Percentiles rank a stretch among this genome's conserved stretches.
These are phyloP conservation scores for Elephantulus edwardii DNA, from an alignment of 2,113 vertebrate genomes.

Conservation along the genomic window DNA sequence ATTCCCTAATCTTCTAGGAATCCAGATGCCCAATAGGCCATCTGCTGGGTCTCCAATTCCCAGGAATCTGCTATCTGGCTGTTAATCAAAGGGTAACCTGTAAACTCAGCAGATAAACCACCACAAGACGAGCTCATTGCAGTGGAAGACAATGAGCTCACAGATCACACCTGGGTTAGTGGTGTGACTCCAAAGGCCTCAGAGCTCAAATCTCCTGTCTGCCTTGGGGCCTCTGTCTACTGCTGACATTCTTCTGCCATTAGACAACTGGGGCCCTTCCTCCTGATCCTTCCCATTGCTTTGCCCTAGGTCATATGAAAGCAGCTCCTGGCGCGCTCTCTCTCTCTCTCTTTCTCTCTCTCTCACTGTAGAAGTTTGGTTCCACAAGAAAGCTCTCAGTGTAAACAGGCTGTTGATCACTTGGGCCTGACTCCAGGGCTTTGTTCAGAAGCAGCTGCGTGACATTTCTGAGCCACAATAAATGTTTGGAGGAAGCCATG, in stretches of 20 bases:
- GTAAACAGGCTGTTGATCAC: constrained; percentile 40
- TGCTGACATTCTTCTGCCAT: constrained; percentile 10
- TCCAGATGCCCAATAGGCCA: not conserved
- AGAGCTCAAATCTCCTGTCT: not conserved
- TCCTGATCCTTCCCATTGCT: not conserved
- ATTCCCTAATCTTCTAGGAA: not conserved
- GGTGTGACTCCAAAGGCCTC: not conserved
- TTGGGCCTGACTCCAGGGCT: constrained; percentile 9
- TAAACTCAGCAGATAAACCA: constrained; percentile 26
- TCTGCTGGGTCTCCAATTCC: not conserved
- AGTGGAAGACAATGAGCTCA: not conserved
- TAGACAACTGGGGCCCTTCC: not conserved
- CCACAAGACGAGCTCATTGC: not conserved
- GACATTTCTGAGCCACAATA: constrained; percentile 18
- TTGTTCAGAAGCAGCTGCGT: not conserved
- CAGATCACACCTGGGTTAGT: not conserved
- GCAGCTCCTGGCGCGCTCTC: not conserved
- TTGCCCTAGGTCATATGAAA: constrained; percentile 23
- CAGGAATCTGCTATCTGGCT: not conserved
- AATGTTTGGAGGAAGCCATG: not conserved
- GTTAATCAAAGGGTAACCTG: constrained; percentile 38
- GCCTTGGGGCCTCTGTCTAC: not conserved
- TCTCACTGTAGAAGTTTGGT: not conserved
- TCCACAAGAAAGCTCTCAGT: constrained; percentile 4
- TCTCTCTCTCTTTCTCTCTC: too few species aligned